phyloP scores from a whole-genome alignment of 2,797 vertebrate species.

The Xenops minutus region DNA sequence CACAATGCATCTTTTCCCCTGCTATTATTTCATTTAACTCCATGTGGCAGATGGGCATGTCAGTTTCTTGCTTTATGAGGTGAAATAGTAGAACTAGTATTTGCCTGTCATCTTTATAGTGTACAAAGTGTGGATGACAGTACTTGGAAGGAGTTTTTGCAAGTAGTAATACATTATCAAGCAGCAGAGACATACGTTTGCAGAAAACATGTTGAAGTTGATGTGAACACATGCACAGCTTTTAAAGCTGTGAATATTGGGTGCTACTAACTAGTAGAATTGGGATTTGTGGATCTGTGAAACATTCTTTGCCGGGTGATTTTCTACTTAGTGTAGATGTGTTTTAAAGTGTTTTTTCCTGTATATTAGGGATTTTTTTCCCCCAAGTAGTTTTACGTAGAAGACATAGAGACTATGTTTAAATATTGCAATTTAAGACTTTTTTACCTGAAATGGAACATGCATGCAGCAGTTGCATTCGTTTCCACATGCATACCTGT shows the following conservation, averaged over 20 bases:
- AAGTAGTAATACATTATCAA: background rate
- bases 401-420: background rate
- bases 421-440: background rate
- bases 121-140: background rate
- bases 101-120: background rate
- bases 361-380: background rate
- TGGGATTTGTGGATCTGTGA: background rate
- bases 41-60: background rate
- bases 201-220: background rate
- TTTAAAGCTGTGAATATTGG: background rate
- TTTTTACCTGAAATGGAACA: fast-evolving
- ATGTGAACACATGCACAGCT: background rate
- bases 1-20: fast-evolving
- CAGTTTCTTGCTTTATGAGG: background rate
- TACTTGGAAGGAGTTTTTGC: background rate
- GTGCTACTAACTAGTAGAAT: background rate
- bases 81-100: background rate
- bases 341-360: background rate
- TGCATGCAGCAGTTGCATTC: background rate
- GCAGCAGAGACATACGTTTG: background rate
- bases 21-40: background rate
- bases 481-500: fast-evolving
- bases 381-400: background rate
- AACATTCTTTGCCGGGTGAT: background rate
- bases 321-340: background rate